phyloP scores from a whole-genome alignment of 2,797 vertebrate species.

The Ptychadena robeensis region DNA sequence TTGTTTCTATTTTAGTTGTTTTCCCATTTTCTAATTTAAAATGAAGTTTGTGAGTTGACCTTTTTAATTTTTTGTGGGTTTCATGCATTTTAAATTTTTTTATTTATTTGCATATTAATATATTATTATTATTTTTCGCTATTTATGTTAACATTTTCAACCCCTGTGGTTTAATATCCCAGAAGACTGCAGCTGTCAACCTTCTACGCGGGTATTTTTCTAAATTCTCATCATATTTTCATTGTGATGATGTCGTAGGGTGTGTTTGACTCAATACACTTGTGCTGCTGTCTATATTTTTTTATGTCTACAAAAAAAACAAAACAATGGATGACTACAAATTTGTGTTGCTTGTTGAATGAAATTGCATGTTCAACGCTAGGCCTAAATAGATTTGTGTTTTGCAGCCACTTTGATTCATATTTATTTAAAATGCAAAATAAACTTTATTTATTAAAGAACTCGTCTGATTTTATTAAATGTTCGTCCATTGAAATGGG shows the following conservation, averaged over 20 bases:
- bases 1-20: slow-evolving; percentile 7
- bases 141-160: slow-evolving; percentile 5
- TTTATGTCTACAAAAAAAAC: slow-evolving; percentile 82
- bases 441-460: slow-evolving; percentile 70
- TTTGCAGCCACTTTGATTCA: slow-evolving; percentile 79
- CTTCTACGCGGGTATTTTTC: slow-evolving; percentile 51
- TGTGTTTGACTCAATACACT: slow-evolving; percentile 69
- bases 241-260: slow-evolving; percentile 63
- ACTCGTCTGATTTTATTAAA: slow-evolving; percentile 64
- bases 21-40: not conserved
- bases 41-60: not conserved
- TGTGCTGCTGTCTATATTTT: slow-evolving; percentile 82
- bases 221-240: slow-evolving; percentile 56
- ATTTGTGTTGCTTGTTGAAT: slow-evolving; percentile 95
- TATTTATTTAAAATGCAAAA: slow-evolving; percentile 71
- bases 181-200: slow-evolving; percentile 51
- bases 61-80: slow-evolving; percentile 20
- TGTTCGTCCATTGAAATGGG: too few relatives aligned
- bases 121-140: slow-evolving; percentile 54
- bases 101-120: slow-evolving; percentile 15
- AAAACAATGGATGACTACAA: slow-evolving; percentile 88
- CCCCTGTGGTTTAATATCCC: slow-evolving; percentile 11
- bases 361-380: slow-evolving; percentile 96
- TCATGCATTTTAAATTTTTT: not conserved
- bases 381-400: slow-evolving; percentile 93